Evolutionary conservation across 92 coral and sea anemone species (phyloP).

Genomic region (Zoanthus solanderi): DNA sequence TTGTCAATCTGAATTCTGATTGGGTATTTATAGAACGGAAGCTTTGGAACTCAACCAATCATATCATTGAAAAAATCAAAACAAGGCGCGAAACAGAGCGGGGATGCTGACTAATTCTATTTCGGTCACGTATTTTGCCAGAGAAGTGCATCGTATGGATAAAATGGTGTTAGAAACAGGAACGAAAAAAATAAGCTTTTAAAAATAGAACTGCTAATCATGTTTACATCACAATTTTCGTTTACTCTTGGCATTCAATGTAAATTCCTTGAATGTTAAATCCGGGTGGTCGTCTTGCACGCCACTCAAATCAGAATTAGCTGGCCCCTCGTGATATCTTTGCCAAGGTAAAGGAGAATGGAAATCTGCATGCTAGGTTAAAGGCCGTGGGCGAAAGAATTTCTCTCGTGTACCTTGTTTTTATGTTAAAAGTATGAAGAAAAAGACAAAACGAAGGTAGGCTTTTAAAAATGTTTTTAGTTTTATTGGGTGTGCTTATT

Average conservation of each 20-base stretch:
- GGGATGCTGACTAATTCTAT: neutral
- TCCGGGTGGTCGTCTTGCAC: neutral
- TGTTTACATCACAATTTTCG: neutral
- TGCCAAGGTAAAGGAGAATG: neutral
- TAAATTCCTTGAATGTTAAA: neutral
- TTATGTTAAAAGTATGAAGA: neutral
- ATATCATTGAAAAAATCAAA: slow-evolving; percentile 5
- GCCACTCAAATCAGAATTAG: neutral
- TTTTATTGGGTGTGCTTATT: too few relatives aligned
- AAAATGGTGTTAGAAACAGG: neutral
- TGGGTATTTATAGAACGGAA: slow-evolving; percentile 26
- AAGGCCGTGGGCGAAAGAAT: neutral
- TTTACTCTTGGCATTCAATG: neutral
- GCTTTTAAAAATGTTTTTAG: neutral
- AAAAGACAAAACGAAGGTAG: slow-evolving; percentile 8
- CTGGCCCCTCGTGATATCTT: neutral
- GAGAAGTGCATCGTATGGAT: neutral
- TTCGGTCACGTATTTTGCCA: neutral
- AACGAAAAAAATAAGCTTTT: slow-evolving; percentile 3
- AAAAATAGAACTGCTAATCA: neutral
- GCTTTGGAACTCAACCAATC: neutral
- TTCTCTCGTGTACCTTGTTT: neutral
- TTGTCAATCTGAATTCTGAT: neutral
- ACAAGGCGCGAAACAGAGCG: slow-evolving; percentile 9
- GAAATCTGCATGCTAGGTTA: neutral